A percentile compares a stretch with the other conserved stretches of the same genome.
Evolutionary conservation across 2,113 vertebrate genomes (phyloP).

Genomic region (Melanostigma gelatinosum): DNA sequence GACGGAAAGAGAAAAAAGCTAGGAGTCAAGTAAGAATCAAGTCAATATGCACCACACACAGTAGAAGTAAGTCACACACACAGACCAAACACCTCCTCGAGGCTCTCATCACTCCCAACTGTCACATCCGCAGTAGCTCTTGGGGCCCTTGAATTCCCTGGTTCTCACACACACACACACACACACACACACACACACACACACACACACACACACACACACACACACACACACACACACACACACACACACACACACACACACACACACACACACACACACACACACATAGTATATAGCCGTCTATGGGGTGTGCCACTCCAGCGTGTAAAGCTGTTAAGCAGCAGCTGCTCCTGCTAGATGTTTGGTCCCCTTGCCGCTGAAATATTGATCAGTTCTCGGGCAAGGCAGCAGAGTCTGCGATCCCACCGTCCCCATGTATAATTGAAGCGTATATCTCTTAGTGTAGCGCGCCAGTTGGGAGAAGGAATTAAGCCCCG

Average conservation of each 20-base stretch:
- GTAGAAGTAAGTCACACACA: conserved; percentile 16
- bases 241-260: conserved; percentile 10
- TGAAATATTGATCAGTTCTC: conserved; percentile 80
- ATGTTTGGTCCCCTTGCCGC: conserved; percentile 75
- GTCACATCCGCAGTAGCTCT: conserved; percentile 56
- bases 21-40: conserved; percentile 42
- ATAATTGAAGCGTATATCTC: conserved; percentile 79
- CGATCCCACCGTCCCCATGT: conserved; percentile 59
- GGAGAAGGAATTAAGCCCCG: conserved; percentile 63
- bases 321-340: conserved; percentile 76
- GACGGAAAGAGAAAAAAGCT: conserved; percentile 39
- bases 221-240: conserved; percentile 16
- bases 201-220: conserved; percentile 12
- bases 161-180: conserved; percentile 5
- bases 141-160: conserved; percentile 51
- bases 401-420: conserved; percentile 51
- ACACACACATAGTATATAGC: conserved; percentile 24
- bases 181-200: conserved; percentile 22
- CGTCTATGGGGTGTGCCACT: conserved; percentile 62
- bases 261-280: conserved; percentile 19
- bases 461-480: conserved; percentile 61
- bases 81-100: conserved; percentile 44
- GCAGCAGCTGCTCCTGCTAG: conserved; percentile 72
- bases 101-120: conserved; percentile 56
- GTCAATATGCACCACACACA: conserved; percentile 26